phyloP scores from a whole-genome alignment of 2,888 invertebrate species.

The Drosophila peninsularis region DNA sequence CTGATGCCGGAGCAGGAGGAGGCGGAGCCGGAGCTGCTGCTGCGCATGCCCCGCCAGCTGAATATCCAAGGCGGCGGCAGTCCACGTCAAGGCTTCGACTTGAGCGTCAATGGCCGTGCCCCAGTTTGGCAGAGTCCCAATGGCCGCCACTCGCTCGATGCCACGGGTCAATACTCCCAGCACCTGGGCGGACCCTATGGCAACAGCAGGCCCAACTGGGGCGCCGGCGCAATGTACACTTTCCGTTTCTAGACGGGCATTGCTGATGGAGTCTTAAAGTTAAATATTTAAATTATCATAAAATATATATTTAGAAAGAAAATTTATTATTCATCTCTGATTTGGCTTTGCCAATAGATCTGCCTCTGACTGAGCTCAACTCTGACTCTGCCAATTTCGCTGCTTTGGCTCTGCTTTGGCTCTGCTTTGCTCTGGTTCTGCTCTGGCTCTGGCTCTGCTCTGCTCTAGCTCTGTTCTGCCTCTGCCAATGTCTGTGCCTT shows the following conservation, averaged over 20 bases:
- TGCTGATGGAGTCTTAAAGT: neutral
- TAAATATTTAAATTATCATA: neutral
- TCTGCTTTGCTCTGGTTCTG: too few relatives aligned
- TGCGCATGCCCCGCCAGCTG: slow-evolving; percentile 57
- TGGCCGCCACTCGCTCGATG: slow-evolving; percentile 74
- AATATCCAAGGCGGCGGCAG: slow-evolving; percentile 64
- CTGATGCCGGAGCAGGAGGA: too few relatives aligned
- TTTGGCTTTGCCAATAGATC: too few relatives aligned
- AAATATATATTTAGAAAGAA: too few relatives aligned
- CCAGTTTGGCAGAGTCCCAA: slow-evolving; percentile 80
- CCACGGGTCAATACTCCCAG: slow-evolving; percentile 73
- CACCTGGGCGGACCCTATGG: slow-evolving; percentile 83
- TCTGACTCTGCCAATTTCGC: too few relatives aligned
- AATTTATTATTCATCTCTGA: too few relatives aligned
- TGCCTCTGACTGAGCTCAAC: too few relatives aligned
- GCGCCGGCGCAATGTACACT: slow-evolving; percentile 59
- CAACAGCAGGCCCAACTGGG: slow-evolving; percentile 70
- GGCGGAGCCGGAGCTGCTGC: neutral
- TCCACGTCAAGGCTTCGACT: slow-evolving; percentile 69
- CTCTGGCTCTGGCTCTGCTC: too few relatives aligned
- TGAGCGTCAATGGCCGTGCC: slow-evolving; percentile 64
- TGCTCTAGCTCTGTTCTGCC: too few relatives aligned
- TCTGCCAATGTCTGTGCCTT: too few relatives aligned
- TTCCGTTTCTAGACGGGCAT: slow-evolving; percentile 46
- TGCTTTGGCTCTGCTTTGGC: too few relatives aligned